These are phyloP conservation scores for Callopanchax toddi DNA, from an alignment of 2,113 vertebrate genomes.

Conservation along the genomic window DNA sequence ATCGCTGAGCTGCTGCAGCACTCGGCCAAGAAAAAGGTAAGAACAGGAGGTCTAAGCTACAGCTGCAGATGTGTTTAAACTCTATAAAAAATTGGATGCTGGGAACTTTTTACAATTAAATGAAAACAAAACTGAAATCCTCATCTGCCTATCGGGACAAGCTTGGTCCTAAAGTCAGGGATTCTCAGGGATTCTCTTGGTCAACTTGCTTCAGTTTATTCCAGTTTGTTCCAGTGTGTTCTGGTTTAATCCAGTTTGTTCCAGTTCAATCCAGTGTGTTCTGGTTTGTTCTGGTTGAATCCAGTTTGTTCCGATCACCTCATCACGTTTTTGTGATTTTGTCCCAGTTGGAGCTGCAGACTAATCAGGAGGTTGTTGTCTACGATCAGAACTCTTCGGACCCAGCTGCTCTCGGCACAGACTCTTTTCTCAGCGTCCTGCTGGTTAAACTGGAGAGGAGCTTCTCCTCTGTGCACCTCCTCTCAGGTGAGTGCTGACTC, in stretches of 20 bases:
- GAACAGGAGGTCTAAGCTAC: no score
- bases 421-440: slow-evolving; percentile 91
- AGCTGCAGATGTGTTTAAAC: no score
- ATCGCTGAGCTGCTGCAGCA: slow-evolving; percentile 95
- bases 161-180: no score
- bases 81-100: no score
- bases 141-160: no score
- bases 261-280: no score
- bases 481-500: slow-evolving; percentile 84
- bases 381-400: slow-evolving; percentile 92
- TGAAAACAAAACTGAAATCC: no score
- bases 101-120: no score
- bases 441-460: slow-evolving; percentile 91
- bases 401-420: slow-evolving; percentile 80
- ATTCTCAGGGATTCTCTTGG: no score
- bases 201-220: no score
- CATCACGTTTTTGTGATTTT: background rate
- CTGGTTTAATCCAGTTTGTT: no score
- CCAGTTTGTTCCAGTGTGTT: background rate
- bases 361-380: slow-evolving; percentile 88
- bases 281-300: no score
- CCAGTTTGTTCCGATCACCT: background rate
- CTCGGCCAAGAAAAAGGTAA: slow-evolving; percentile 90
- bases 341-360: slow-evolving; percentile 85
- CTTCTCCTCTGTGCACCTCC: slow-evolving; percentile 89